Evolutionary conservation across 2,797 vertebrate genomes (phyloP), one percentile per base, ranked within the genome.

Genomic region (Hemitrygon akajei): DNA sequence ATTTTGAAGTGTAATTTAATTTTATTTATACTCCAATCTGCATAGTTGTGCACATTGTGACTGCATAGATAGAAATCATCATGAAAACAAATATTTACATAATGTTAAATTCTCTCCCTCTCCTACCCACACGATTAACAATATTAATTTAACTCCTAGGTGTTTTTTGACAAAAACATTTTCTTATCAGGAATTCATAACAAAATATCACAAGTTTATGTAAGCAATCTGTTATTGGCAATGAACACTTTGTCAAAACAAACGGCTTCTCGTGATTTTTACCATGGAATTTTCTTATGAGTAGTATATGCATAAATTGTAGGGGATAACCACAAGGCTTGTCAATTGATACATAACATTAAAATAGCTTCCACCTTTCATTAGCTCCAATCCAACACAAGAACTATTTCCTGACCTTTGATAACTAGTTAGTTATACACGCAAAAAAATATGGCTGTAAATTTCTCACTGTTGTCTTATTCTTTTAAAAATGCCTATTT

Each of bases 1-100:
- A 58, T 76, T 56, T 71, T n/a, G 40, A 58, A 93, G 34, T 92
- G 25, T 76, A 56, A 75, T 76, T 91, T 91, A 91, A 91, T 91
- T 93, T 93, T 93, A 93, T 76, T 93, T 18, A 58, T 76, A 56
- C 73, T 18, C 22, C 2, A 16, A 40, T 56, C 40, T 93, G 91
- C 40, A 76, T 93, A 76, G 91, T 75, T 27, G 37, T 75, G 25
- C 91, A 76, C 91, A 47, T 47, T n/a, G 91, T 93, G 40, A 11
- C 69, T 93, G 71, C 40, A 76, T 76, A 93, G 66, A n/a, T 56
- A 93, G 47, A 37, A 76, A 76, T 37, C 12, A 93, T 58, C 4
- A 76, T 76, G 16, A 75, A 75, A 73, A 58, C 81, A 47, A 40
- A 34, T 92, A 66, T 30, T 40, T 27, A 92, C 91, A 93, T 76